phyloP scores from a whole-genome alignment of 2,113 vertebrate genomes.

The Cryptomyrus ogoouensis region DNA sequence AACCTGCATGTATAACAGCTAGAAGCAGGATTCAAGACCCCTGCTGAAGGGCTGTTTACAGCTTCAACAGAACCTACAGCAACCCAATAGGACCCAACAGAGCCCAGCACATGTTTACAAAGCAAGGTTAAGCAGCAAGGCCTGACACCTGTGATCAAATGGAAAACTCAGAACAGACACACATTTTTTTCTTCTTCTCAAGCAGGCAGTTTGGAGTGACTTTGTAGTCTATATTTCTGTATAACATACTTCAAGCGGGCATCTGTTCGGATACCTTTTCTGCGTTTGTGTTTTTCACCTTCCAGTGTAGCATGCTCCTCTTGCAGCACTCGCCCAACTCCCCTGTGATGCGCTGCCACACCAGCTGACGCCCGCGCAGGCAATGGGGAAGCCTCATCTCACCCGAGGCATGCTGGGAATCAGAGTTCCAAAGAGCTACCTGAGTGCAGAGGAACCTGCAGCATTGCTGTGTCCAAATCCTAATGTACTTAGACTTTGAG shows the following conservation, averaged over 20 bases:
- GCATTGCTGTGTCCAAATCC: not conserved
- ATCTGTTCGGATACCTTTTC: not conserved
- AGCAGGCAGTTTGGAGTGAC: not conserved
- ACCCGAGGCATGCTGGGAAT: not conserved
- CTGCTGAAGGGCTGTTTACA: not conserved
- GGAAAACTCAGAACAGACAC: not conserved
- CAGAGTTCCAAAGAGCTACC: not conserved
- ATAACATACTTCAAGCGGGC: not conserved
- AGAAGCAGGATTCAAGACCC: not conserved
- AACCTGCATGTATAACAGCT: not conserved
- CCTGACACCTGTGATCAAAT: not conserved
- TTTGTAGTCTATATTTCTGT: too few species aligned
- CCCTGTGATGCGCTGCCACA: not conserved
- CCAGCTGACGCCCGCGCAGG: conserved; percentile 15
- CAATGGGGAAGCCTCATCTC: not conserved
- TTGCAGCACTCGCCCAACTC: not conserved
- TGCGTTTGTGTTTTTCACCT: not conserved
- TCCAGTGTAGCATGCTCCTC: not conserved
- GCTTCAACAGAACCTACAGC: not conserved
- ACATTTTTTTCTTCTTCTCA: not conserved
- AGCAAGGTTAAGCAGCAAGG: not conserved
- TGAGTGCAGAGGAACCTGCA: not conserved
- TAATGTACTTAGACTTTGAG: not conserved
- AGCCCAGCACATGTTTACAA: not conserved
- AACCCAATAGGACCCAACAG: not conserved